Evolutionary conservation across 2,888 invertebrate species (phyloP).

Genomic region (Epinotia bilunana): DNA sequence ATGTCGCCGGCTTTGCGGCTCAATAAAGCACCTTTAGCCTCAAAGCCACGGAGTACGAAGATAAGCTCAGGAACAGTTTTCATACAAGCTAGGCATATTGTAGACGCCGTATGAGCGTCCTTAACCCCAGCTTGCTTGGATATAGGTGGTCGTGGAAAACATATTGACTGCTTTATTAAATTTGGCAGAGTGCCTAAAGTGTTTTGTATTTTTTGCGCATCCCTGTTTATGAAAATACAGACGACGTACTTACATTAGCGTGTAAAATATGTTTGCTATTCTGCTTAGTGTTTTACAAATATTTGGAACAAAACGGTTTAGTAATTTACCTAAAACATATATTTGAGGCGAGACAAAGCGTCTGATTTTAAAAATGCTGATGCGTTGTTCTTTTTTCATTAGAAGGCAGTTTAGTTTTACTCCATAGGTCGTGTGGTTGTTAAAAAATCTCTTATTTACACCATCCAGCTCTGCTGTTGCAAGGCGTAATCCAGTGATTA

Average conservation of each 20-base stretch:
- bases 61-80: slow-evolving; percentile 44
- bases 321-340: slow-evolving; percentile 5
- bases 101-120: slow-evolving; percentile 33
- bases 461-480: not conserved
- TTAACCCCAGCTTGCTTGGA: slow-evolving; percentile 38
- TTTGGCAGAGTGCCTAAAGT: slow-evolving; percentile 45
- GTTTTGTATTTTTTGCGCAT: slow-evolving; percentile 41
- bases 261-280: slow-evolving; percentile 28
- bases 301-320: slow-evolving; percentile 12
- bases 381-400: not conserved
- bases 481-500: slow-evolving; percentile 9
- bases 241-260: slow-evolving; percentile 29
- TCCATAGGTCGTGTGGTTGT: slow-evolving; percentile 19
- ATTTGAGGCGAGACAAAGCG: not conserved
- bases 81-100: slow-evolving; percentile 43
- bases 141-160: slow-evolving; percentile 41
- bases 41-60: slow-evolving; percentile 34
- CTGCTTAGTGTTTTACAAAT: slow-evolving; percentile 17
- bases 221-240: slow-evolving; percentile 36
- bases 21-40: slow-evolving; percentile 37
- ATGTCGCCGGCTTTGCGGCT: slow-evolving; percentile 31
- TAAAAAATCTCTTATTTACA: not conserved
- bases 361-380: not conserved
- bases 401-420: slow-evolving; percentile 4
- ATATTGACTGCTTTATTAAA: slow-evolving; percentile 46